phyloP scores from a whole-genome alignment of 2,113 vertebrate genomes.

The Grus americana region DNA sequence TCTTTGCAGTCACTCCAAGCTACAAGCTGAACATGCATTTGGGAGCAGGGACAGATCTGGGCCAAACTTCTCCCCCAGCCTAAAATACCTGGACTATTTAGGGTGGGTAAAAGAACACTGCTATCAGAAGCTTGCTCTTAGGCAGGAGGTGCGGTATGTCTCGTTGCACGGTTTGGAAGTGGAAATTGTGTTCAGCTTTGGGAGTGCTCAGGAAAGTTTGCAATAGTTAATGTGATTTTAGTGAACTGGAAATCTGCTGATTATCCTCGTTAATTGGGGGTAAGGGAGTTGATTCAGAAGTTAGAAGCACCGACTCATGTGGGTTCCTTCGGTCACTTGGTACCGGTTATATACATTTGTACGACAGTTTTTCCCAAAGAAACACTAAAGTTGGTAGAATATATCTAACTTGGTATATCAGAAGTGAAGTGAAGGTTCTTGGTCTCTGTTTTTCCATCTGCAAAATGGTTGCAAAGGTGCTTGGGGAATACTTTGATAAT shows the following conservation, averaged over 20 bases:
- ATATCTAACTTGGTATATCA: neutral
- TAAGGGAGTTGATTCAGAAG: neutral
- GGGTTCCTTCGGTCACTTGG: neutral
- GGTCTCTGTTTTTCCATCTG: neutral
- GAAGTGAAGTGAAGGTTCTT: neutral
- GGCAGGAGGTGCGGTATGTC: neutral
- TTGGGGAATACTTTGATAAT: neutral
- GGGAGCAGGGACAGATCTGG: neutral
- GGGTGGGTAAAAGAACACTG: neutral
- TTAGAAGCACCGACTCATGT: fast-evolving
- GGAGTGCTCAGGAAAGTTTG: neutral
- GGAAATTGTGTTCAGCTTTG: neutral
- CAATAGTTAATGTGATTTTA: neutral
- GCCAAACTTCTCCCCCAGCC: neutral
- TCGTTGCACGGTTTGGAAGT: neutral
- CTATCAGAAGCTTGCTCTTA: neutral
- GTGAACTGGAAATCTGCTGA: neutral
- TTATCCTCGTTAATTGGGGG: neutral
- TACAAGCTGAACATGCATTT: neutral
- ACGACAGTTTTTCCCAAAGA: neutral
- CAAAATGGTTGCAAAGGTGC: neutral
- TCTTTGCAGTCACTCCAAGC: neutral
- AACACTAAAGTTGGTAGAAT: neutral
- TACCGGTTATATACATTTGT: neutral
- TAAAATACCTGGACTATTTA: neutral